phyloP scores from a whole-genome alignment of 2,113 vertebrate species.

The Urocitellus parryii region DNA sequence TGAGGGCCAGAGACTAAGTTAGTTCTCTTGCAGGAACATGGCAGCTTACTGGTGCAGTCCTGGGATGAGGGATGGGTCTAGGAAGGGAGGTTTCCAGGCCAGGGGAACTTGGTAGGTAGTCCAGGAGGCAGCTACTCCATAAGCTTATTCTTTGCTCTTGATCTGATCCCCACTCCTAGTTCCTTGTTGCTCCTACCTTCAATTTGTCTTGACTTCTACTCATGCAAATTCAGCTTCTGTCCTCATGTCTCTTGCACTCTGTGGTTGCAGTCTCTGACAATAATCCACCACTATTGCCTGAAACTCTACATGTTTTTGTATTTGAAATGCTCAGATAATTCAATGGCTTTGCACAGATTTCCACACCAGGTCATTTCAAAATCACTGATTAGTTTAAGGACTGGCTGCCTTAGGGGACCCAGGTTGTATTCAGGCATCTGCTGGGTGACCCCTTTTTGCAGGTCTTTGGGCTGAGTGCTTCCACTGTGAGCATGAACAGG shows the following conservation, averaged over 20 bases:
- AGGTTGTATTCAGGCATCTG: background rate
- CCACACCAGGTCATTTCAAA: background rate
- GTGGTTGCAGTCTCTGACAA: background rate
- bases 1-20: background rate
- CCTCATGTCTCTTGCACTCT: background rate
- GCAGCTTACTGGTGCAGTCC: too few species aligned
- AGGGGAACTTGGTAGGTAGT: too few species aligned
- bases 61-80: too few species aligned
- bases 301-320: background rate
- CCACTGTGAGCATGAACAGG: background rate
- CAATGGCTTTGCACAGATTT: background rate
- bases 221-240: background rate
- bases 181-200: background rate
- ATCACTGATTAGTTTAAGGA: background rate
- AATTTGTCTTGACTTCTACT: background rate
- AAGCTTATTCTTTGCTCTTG: background rate
- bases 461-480: too few species aligned
- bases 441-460: background rate
- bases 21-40: background rate
- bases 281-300: background rate
- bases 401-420: too few species aligned
- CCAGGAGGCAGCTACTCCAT: fast-evolving
- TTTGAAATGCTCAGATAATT: background rate
- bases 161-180: background rate
- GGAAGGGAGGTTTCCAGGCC: background rate